Conservation (phyloP, 92 coral and sea anemone species). For the Parazoanthus darwini region DNA sequence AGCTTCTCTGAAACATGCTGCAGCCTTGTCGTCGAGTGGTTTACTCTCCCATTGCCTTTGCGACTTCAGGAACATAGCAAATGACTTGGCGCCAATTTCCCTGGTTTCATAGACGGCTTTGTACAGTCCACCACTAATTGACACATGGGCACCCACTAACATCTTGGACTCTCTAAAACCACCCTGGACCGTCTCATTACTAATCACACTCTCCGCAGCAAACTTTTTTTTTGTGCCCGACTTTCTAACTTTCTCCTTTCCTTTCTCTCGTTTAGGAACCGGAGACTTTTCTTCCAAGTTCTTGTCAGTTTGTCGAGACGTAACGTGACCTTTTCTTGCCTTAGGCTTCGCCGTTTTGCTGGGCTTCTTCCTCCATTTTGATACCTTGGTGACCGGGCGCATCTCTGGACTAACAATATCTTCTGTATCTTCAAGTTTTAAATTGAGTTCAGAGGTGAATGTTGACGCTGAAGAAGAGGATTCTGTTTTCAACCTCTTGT, state of each 20-base stretch:
- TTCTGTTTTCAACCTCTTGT: slow-evolving; percentile 14
- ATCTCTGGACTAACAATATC: background rate
- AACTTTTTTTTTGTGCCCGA: background rate
- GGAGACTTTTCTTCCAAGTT: background rate
- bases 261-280: background rate
- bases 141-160: slow-evolving; percentile 92
- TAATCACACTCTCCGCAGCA: background rate
- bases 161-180: slow-evolving; percentile 35
- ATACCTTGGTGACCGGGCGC: background rate
- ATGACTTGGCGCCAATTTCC: slow-evolving; percentile 88
- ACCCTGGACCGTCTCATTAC: background rate
- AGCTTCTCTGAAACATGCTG: slow-evolving; percentile 70
- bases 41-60: slow-evolving; percentile 90
- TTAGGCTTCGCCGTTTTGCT: background rate
- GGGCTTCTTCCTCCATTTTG: background rate
- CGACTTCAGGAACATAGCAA: slow-evolving; percentile 83
- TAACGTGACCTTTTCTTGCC: background rate
- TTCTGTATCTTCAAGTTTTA: background rate
- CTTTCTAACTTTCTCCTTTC: background rate
- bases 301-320: background rate
- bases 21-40: slow-evolving; percentile 74
- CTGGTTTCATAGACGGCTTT: slow-evolving; percentile 78
- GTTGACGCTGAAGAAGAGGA: background rate
- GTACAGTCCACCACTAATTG: slow-evolving; percentile 82
- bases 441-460: background rate